Percentiles rank a stretch among this genome's conserved stretches.
Conservation (phyloP, 2,797 vertebrate genomes). For the Notolepis coatsorum region DNA sequence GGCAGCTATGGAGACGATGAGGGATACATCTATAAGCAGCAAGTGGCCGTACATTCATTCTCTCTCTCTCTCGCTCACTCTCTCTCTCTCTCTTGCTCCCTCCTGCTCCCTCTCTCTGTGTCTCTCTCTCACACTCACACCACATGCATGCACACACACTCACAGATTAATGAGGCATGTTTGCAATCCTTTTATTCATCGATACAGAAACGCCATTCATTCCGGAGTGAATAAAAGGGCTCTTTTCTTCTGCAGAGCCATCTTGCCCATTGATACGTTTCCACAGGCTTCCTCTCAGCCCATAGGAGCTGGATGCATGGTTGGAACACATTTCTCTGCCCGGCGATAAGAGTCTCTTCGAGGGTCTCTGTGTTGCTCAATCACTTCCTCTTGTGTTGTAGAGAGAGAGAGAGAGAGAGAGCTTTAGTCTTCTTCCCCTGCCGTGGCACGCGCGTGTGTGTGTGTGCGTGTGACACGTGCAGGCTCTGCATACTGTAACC, state of each 20-base stretch:
- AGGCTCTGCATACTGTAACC: not conserved
- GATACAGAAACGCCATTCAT: slow-evolving; percentile 64
- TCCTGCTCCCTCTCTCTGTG: not conserved
- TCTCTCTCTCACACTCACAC: not conserved
- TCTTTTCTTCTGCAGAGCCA: slow-evolving; percentile 40
- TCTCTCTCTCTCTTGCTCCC: not conserved
- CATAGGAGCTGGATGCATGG: slow-evolving; percentile 47
- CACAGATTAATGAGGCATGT: slow-evolving; percentile 20
- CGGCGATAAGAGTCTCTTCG: slow-evolving; percentile 47
- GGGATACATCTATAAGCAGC: slow-evolving; percentile 61
- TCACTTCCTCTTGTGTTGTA: slow-evolving; percentile 33
- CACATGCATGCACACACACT: slow-evolving; percentile 52
- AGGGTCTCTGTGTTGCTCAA: slow-evolving; percentile 30
- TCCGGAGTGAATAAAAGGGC: slow-evolving; percentile 52
- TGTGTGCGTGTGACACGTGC: not conserved
- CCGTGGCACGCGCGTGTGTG: not conserved
- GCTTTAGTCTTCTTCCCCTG: not conserved
- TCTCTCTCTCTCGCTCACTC: slow-evolving; percentile 32
- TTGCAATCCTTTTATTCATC: slow-evolving; percentile 51
- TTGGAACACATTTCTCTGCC: slow-evolving; percentile 51
- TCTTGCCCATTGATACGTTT: slow-evolving; percentile 62
- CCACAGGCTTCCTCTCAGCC: slow-evolving; percentile 47
- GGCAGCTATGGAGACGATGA: slow-evolving; percentile 66
- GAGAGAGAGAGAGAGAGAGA: slow-evolving; percentile 12
- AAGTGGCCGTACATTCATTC: slow-evolving; percentile 59